Conservation (phyloP, 1,140 invertebrate species). For the Calliphora vicina region DNA sequence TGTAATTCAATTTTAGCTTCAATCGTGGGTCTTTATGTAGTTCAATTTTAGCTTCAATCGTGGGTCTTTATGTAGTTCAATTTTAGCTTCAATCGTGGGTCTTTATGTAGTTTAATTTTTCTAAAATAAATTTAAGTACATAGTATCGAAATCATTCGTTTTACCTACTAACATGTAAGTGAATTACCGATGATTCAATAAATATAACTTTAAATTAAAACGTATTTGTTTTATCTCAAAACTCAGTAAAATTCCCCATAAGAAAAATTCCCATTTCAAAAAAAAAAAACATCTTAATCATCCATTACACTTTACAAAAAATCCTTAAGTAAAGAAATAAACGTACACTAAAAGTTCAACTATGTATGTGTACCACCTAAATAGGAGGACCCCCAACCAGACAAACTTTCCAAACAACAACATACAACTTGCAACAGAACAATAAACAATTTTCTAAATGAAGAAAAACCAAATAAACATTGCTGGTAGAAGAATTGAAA, state of each 20-base stretch:
- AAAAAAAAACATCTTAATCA: not conserved
- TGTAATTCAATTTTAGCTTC: too few species aligned
- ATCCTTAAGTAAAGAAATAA: too few species aligned
- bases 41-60: too few species aligned
- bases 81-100: too few species aligned
- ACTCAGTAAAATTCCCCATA: not conserved
- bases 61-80: too few species aligned
- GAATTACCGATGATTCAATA: too few species aligned
- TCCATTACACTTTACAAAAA: not conserved
- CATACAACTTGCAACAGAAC: not conserved
- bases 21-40: too few species aligned
- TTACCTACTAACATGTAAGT: too few species aligned
- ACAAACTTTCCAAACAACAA: conserved; percentile 1
- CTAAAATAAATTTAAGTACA: too few species aligned
- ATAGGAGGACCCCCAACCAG: not conserved
- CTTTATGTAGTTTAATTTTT: too few species aligned
- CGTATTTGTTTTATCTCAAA: not conserved
- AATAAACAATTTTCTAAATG: not conserved
- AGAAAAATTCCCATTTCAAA: not conserved
- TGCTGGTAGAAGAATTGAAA: conserved; percentile 3
- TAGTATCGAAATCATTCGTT: too few species aligned
- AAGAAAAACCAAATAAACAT: not conserved
- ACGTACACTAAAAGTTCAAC: too few species aligned
- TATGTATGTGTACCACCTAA: not conserved
- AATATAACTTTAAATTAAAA: not conserved